phyloP scores from a whole-genome alignment of 2,888 invertebrate genomes.

The Gonocerus acuteangulatus region DNA sequence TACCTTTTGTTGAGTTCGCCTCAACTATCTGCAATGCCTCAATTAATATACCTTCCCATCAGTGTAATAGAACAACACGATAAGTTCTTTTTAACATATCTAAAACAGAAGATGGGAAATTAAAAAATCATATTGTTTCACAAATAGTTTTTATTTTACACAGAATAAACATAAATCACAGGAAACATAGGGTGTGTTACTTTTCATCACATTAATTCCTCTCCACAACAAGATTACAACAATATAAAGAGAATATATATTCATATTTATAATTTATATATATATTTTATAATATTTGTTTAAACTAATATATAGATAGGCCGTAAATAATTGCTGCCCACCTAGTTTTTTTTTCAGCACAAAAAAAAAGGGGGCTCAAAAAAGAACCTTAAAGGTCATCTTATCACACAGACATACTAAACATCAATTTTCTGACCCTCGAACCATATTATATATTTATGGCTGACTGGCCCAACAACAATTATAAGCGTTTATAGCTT shows the following conservation, averaged over 20 bases:
- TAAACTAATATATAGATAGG: slow-evolving; percentile 21
- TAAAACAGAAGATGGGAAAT: too few species aligned
- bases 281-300: slow-evolving; percentile 13
- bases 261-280: slow-evolving; percentile 17
- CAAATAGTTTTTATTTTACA: slow-evolving; percentile 18
- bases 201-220: slow-evolving; percentile 2
- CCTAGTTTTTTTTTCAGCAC: slow-evolving; percentile 7
- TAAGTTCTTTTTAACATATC: too few species aligned
- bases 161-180: slow-evolving; percentile 20
- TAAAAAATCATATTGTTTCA: too few species aligned
- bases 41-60: too few species aligned
- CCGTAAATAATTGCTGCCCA: slow-evolving; percentile 23
- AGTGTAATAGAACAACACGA: too few species aligned
- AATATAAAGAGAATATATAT: slow-evolving; percentile 24
- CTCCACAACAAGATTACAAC: slow-evolving; percentile 17
- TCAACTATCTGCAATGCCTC: too few species aligned
- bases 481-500: slow-evolving; percentile 21
- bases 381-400: slow-evolving; percentile 10
- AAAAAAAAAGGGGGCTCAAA: slow-evolving; percentile 14
- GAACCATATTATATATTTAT: neutral
- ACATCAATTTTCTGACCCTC: slow-evolving; percentile 16
- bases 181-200: slow-evolving; percentile 10
- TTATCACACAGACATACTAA: slow-evolving; percentile 12
- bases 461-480: slow-evolving; percentile 5
- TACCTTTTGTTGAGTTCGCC: too few species aligned